Percentiles rank a stretch among this genome's conserved stretches.
Conservation (phyloP, 2,888 invertebrate genomes). For the Alloscopus bannaensis region DNA sequence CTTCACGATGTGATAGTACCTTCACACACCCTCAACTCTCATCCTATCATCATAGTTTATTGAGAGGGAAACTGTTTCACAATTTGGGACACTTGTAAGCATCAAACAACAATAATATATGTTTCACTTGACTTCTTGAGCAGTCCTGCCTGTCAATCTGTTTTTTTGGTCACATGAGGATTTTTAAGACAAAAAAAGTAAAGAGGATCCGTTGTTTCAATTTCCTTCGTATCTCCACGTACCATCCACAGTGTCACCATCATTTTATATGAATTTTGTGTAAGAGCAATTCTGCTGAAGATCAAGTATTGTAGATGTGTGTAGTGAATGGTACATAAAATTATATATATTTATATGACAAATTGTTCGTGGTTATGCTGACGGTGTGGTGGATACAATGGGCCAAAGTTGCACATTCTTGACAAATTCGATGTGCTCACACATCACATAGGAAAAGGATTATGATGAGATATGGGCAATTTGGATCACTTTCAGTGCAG, state of each 20-base stretch:
- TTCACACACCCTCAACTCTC: constrained; percentile 18
- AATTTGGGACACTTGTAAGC: not conserved
- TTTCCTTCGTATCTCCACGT: constrained; percentile 39
- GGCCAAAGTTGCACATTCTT: not conserved
- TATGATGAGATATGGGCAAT: not conserved
- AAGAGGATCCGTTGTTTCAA: constrained; percentile 36
- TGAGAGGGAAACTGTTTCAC: not conserved
- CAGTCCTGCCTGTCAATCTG: not conserved
- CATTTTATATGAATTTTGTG: too few relatives aligned
- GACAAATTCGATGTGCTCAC: not conserved
- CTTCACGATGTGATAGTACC: constrained; percentile 37
- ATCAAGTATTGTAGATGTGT: too few relatives aligned
- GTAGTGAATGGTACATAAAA: too few relatives aligned
- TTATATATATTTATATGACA: too few relatives aligned
- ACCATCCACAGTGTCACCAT: constrained; percentile 29
- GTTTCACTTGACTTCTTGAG: constrained; percentile 11
- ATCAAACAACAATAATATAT: not conserved
- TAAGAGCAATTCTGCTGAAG: too few relatives aligned
- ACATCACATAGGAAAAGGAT: not conserved
- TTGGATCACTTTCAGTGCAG: not conserved
- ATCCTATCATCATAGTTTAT: not conserved
- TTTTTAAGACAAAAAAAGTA: constrained; percentile 7
- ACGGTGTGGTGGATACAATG: too few relatives aligned
- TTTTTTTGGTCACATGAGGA: not conserved
- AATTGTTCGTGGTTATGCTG: too few relatives aligned